Conservation (phyloP, 2,888 invertebrate genomes). For the Sepioteuthis lessoniana region DNA sequence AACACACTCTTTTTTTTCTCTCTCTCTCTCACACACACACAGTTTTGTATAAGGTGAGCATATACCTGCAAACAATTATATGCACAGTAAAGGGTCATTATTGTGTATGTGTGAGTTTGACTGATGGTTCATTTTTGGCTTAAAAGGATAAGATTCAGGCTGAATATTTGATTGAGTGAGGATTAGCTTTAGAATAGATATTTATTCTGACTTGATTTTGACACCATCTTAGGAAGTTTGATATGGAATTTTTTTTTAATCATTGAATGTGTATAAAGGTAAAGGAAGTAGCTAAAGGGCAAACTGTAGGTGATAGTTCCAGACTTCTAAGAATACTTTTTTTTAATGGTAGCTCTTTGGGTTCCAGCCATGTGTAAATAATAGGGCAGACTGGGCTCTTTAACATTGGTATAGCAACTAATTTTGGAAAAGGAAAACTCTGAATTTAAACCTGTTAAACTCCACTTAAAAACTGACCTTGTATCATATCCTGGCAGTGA, state of each 20-base stretch:
- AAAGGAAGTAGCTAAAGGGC: not conserved
- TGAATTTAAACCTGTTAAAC: too few relatives aligned
- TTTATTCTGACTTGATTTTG: not conserved
- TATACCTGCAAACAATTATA: not conserved
- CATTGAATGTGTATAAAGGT: not conserved
- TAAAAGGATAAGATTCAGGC: not conserved
- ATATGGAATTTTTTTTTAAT: not conserved
- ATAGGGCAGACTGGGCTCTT: too few relatives aligned
- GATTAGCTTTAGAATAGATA: not conserved
- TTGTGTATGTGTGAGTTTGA: not conserved
- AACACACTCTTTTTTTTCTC: too few relatives aligned
- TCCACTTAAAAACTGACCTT: too few relatives aligned
- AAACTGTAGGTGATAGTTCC: not conserved
- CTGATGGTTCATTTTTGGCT: not conserved
- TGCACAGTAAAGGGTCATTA: not conserved
- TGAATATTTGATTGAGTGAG: not conserved
- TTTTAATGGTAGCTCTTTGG: too few relatives aligned
- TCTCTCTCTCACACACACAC: too few relatives aligned
- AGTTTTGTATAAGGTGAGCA: not conserved
- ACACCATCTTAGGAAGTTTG: not conserved
- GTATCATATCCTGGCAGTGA: too few relatives aligned
- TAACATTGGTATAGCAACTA: too few relatives aligned
- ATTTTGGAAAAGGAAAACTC: too few relatives aligned
- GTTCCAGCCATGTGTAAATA: too few relatives aligned
- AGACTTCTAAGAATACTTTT: not conserved